A percentile compares a stretch with the other conserved stretches of the same genome.
Evolutionary conservation across 2,797 vertebrate genomes (phyloP).

Genomic region (Scomberomorus guttatus): DNA sequence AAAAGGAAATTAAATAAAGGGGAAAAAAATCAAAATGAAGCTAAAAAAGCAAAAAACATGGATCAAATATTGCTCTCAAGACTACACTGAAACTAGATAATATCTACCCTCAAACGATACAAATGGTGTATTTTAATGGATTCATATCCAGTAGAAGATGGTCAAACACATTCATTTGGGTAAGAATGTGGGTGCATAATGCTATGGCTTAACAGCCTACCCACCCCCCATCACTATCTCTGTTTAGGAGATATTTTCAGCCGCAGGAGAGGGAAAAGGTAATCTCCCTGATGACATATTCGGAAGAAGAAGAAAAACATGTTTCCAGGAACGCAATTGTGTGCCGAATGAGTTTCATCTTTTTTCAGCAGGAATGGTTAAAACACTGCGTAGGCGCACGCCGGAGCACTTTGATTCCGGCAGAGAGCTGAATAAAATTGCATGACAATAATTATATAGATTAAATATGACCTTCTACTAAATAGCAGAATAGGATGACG

Average conservation of each 20-base stretch:
- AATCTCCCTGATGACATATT: slow-evolving; percentile 64
- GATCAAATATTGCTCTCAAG: slow-evolving; percentile 5
- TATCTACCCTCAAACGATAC: background rate
- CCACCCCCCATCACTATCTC: slow-evolving; percentile 33
- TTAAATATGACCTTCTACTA: slow-evolving; percentile 79
- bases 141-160: slow-evolving; percentile 52
- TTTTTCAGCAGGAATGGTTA: slow-evolving; percentile 30
- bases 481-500: slow-evolving; percentile 40
- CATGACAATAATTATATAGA: slow-evolving; percentile 74
- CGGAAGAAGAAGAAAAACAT: slow-evolving; percentile 41
- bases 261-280: slow-evolving; percentile 49
- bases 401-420: slow-evolving; percentile 47
- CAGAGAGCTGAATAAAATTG: slow-evolving; percentile 57
- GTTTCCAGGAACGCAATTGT: slow-evolving; percentile 27
- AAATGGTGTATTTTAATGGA: slow-evolving; percentile 57
- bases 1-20: background rate
- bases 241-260: slow-evolving; percentile 56
- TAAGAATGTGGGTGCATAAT: slow-evolving; percentile 62
- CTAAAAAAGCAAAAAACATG: background rate
- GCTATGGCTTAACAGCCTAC: slow-evolving; percentile 28
- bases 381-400: slow-evolving; percentile 50
- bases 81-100: slow-evolving; percentile 30
- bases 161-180: slow-evolving; percentile 69
- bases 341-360: slow-evolving; percentile 21
- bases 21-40: background rate